Evolutionary conservation across 2,797 vertebrate species (phyloP).

Genomic region (Halcyon leucocephala): DNA sequence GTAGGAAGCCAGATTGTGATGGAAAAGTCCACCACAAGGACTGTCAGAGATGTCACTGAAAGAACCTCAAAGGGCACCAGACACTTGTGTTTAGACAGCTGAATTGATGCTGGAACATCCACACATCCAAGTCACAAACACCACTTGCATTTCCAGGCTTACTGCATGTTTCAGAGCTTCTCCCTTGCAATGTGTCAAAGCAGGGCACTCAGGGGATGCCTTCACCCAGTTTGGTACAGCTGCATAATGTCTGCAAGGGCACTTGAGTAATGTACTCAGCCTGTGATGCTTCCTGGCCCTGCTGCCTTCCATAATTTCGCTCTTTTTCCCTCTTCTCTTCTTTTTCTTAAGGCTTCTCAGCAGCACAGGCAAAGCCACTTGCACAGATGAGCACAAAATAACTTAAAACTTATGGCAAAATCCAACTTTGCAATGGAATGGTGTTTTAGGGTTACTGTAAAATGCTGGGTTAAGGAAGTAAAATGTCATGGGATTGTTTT

Average conservation of each 20-base stretch:
- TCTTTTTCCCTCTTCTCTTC: neutral
- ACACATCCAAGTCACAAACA: neutral
- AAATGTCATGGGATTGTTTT: neutral
- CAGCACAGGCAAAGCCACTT: neutral
- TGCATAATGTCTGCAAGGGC: neutral
- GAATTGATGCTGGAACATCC: neutral
- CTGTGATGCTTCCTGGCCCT: neutral
- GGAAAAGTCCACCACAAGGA: neutral
- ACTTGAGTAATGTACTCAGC: neutral
- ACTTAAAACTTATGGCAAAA: neutral
- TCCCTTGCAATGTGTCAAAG: neutral
- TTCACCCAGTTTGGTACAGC: neutral
- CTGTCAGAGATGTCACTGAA: neutral
- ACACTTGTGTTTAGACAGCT: constrained; percentile 10
- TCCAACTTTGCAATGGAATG: neutral
- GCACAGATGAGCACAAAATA: neutral
- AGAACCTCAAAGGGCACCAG: neutral
- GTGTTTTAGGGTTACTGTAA: neutral
- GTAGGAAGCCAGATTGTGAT: neutral
- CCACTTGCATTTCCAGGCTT: neutral
- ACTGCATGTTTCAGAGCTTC: neutral
- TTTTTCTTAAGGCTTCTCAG: neutral
- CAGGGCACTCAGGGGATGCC: neutral
- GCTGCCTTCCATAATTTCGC: neutral
- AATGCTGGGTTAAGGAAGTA: neutral